Evolutionary conservation across 2,113 vertebrate species (phyloP).

Genomic region (Microcebus griseorufus): DNA sequence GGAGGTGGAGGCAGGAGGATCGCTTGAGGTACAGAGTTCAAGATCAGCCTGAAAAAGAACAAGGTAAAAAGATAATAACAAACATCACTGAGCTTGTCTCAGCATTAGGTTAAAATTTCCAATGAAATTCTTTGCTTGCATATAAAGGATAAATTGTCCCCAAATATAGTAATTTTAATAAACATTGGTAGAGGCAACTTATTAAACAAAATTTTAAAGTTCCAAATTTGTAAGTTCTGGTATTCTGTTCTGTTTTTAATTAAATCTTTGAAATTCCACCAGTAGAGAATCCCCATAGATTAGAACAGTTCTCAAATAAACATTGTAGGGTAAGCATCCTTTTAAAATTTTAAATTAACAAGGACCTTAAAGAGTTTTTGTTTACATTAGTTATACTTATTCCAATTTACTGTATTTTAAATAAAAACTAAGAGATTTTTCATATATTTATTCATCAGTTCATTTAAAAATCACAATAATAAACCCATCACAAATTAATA

Average conservation of each 20-base stretch:
- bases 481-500: neutral
- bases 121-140: neutral
- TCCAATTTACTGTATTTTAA: neutral
- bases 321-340: neutral
- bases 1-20: no score
- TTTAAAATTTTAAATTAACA: neutral
- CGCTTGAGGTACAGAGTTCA: no score
- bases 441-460: neutral
- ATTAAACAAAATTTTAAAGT: neutral
- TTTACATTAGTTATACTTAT: neutral
- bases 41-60: no score
- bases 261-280: neutral
- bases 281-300: neutral
- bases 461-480: neutral
- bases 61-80: neutral
- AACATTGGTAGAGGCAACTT: neutral
- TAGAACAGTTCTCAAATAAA: neutral
- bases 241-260: neutral
- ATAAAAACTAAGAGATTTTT: neutral
- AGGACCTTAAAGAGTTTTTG: neutral
- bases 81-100: neutral
- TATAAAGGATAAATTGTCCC: neutral
- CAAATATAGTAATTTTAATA: neutral
- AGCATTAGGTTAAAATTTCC: neutral
- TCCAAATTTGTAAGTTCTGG: neutral